phyloP scores from a whole-genome alignment of 2,888 invertebrate species.

The Isoperla grammatica region DNA sequence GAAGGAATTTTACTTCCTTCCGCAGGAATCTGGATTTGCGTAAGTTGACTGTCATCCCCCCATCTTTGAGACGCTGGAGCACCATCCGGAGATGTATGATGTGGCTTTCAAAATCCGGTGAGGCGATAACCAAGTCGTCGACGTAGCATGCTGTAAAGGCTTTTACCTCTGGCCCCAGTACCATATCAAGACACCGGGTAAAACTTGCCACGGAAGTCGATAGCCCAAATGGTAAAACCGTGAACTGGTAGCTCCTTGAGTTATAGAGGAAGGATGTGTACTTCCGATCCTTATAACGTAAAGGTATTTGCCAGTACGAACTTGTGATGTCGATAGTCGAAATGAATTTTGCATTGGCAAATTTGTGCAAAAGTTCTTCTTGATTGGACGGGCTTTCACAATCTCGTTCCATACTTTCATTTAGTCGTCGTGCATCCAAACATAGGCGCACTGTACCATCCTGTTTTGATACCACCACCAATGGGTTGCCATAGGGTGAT shows the following conservation, averaged over 20 bases:
- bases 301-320: constrained; percentile 35
- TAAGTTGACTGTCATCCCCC: no score
- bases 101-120: constrained; percentile 31
- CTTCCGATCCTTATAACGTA: constrained; percentile 28
- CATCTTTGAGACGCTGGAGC: constrained; percentile 19
- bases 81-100: constrained; percentile 31
- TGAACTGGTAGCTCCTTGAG: constrained; percentile 34
- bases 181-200: no score
- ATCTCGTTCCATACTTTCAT: constrained; percentile 36
- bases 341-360: constrained; percentile 23
- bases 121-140: constrained; percentile 37
- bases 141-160: constrained; percentile 31
- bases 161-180: no score
- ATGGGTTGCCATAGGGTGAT: constrained; percentile 37
- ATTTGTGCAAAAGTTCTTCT: constrained; percentile 32
- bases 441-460: constrained; percentile 36
- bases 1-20: no score
- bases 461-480: constrained; percentile 36
- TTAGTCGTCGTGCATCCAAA: constrained; percentile 37
- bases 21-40: no score
- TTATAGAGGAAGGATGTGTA: constrained; percentile 34
- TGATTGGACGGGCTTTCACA: constrained; percentile 33
- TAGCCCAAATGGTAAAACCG: constrained; percentile 36
- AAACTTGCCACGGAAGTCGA: constrained; percentile 28
- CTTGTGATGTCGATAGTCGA: constrained; percentile 32